These are phyloP conservation scores for Hyla sarda DNA, from an alignment of 2,113 vertebrate genomes.

Conservation along the genomic window DNA sequence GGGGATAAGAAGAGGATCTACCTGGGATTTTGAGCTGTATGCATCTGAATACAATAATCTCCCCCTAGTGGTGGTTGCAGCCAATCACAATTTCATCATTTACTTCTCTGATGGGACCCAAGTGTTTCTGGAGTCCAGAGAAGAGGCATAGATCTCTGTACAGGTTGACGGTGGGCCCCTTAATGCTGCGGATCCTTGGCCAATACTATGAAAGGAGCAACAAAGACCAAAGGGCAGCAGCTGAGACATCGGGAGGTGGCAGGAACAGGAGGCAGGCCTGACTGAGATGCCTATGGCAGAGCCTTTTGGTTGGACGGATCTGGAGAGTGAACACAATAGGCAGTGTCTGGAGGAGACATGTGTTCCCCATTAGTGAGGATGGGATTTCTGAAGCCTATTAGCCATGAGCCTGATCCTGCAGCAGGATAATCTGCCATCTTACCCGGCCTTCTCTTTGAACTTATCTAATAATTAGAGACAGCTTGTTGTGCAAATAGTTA, in stretches of 20 bases:
- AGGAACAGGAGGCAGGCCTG: background rate
- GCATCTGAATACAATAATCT: no score
- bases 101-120: no score
- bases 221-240: background rate
- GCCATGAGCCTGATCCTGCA: slow-evolving; percentile 22
- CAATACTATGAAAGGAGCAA: no score
- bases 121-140: no score
- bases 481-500: slow-evolving; percentile 45
- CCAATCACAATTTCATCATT: no score
- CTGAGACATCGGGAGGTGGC: background rate
- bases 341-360: slow-evolving; percentile 4
- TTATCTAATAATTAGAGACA: slow-evolving; percentile 44
- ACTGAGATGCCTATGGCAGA: background rate
- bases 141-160: no score
- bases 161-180: no score
- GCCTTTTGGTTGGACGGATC: slow-evolving; percentile 1
- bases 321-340: background rate
- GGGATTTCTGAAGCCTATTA: slow-evolving; percentile 30
- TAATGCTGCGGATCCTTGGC: no score
- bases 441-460: slow-evolving; percentile 28
- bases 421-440: slow-evolving; percentile 22
- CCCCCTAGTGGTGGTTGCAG: no score
- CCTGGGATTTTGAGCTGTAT: no score
- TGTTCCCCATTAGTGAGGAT: slow-evolving; percentile 43
- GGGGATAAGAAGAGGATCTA: no score